Evolutionary conservation across 37 sponge, comb jelly and placozoan genomes (phyloP), one percentile per base, ranked within the genome.

Genomic region (Ephydatia muelleri): DNA sequence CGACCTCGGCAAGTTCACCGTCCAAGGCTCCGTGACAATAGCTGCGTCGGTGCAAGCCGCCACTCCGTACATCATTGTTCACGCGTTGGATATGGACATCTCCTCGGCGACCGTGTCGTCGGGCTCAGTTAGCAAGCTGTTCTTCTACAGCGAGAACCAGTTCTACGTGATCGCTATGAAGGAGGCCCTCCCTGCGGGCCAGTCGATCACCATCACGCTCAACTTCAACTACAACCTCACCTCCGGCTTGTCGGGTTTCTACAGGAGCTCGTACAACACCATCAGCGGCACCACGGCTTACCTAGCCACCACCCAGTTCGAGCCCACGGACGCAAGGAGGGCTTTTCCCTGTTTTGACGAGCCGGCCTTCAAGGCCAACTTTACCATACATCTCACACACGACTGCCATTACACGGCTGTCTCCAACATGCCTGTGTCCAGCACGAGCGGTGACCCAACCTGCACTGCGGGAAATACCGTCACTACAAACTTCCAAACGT

Each of bases 301-400:
- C 29, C 70, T 91, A 21, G 95, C 95, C 4, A 91, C 90, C 48
- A 95, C 96, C 5, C 93, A 95, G 84, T 92, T 95, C 79, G 96
- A 95, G 65, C 81, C 96, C 21, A 93, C 93, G 14, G 85, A 81
- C 73, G 96, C 96, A 30, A 82, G 96, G 3, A 76, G 71, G 49
- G 96, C 96, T 26, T 95, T 95, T 73, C 96, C 93, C 14, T 95
- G 96, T 77, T 95, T 92, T 68, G 96, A 95, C 69, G 96, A 95
- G 74, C 96, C 96, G 38, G 86, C 38, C 25, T 78, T 90, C 83
- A 95, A 95, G 81, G 93, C 96, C 21, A 80, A 77, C 70, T 95
- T 95, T 76, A 78, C 81, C 67, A 88, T 95, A 25, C 49, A 85
- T 14, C 68, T 95, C 27, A 76, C 84, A 12, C 81, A 85, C 29